Percentiles rank a stretch among this genome's conserved stretches.
Evolutionary conservation across 2,888 invertebrate genomes (phyloP).

Genomic region (Drosophila percnosoma): DNA sequence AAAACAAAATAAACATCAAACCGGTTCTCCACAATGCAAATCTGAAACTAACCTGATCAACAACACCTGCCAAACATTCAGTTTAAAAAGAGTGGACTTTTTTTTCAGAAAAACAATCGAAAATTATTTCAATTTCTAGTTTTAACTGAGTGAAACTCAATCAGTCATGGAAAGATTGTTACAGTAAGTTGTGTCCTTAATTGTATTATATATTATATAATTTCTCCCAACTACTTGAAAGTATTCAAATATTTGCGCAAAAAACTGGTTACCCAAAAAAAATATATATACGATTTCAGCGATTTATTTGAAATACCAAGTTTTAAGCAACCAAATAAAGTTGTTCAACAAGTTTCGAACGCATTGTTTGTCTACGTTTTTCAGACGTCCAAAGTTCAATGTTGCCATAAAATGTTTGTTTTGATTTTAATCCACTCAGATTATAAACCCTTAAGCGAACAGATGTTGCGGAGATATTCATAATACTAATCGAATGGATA

Average conservation of each 20-base stretch:
- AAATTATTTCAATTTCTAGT: not conserved
- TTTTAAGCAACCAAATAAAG: constrained; percentile 28
- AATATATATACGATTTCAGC: constrained; percentile 4
- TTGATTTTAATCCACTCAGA: constrained; percentile 6
- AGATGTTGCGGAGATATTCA: not conserved
- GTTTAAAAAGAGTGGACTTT: constrained; percentile 1
- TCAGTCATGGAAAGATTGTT: not conserved
- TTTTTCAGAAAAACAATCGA: not conserved
- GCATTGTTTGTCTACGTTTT: constrained; percentile 38
- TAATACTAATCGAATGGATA: not conserved
- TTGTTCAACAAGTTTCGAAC: constrained; percentile 27
- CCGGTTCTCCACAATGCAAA: constrained; percentile 51
- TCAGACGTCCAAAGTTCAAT: constrained; percentile 74
- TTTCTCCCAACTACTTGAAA: not conserved
- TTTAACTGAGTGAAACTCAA: not conserved
- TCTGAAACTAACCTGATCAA: constrained; percentile 10
- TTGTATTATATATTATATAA: not conserved
- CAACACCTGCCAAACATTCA: constrained; percentile 10
- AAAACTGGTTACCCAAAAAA: constrained; percentile 23
- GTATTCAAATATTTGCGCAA: not conserved
- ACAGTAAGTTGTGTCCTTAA: not conserved
- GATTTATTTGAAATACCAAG: not conserved
- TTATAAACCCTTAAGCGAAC: not conserved
- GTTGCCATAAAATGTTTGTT: constrained; percentile 28
- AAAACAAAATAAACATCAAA: constrained; percentile 40